Evolutionary conservation across 2,888 invertebrate species (phyloP), one percentile per base, ranked within the genome.

Genomic region (Mimachlamys varia): DNA sequence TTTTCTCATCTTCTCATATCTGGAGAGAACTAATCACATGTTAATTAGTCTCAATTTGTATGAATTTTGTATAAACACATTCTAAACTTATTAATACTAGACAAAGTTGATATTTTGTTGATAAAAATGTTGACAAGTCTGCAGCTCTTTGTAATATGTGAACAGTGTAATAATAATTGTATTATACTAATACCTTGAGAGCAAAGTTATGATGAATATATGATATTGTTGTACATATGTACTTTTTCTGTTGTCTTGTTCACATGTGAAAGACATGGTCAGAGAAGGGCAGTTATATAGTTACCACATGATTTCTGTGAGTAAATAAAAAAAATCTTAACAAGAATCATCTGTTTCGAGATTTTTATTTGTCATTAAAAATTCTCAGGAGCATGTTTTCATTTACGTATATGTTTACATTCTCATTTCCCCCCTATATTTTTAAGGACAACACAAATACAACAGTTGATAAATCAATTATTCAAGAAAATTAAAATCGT

Each of bases 251-350:
- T 76, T 76, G 76, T 76, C 76, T 27, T 76, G 76, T 76, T 76
- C 76, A 76, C 76, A 76, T 76, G 76, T 76, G 76, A 76, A 76
- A 27, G 76, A 76, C 76, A 76, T 76, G 27, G 76, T 76, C 76
- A 76, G 76, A 76, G 76, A 76, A 76, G 27, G 76, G 76, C 76
- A 76, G 76, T 76, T 76, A 76, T 27, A 76, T 76, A 76, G 33
- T 10, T 76, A 76, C 76, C 76, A 76, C 76, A 76, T 76, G 76
- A 76, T 76, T 76, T 76, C 76, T 17, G 76, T 33, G 76, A 76
- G 76, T 76, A 76, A 76, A 76, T 76, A 76, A 76, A 62, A 76
- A 76, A 62, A 76, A 76, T 76, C 27, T 76, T 76, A 76, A 76
- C 33, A 76, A 76, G 76, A 76, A 27, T 33, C 33, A 27, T n/a